Evolutionary conservation across 2,113 vertebrate species (phyloP).

Genomic region (Ptilorrhoa leucosticta): DNA sequence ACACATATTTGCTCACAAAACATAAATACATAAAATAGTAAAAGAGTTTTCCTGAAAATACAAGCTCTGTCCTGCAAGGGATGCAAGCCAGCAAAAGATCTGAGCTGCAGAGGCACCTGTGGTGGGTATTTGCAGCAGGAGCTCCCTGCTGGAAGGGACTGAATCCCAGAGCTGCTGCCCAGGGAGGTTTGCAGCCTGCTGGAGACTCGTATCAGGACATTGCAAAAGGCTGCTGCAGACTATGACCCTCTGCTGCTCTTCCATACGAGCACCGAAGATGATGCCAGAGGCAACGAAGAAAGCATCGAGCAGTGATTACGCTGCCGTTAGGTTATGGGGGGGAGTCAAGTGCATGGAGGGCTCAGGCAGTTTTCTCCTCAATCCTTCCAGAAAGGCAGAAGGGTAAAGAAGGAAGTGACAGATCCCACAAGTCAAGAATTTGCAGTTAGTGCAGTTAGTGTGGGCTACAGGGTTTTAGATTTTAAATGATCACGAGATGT

Average conservation of each 20-base stretch:
- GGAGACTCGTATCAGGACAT: not conserved
- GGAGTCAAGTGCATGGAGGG: not conserved
- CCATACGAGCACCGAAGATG: fast-evolving
- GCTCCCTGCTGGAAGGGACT: fast-evolving
- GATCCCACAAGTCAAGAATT: not conserved
- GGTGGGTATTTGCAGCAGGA: not conserved
- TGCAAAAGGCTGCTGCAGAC: not conserved
- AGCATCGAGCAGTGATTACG: not conserved
- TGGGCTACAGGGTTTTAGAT: fast-evolving
- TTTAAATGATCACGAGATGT: fast-evolving
- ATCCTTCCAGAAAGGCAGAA: not conserved
- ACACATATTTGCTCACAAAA: not conserved
- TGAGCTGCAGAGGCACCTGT: fast-evolving
- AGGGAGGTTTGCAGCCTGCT: not conserved
- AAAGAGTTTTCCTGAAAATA: not conserved
- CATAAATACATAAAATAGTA: not conserved
- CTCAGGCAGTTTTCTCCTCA: not conserved
- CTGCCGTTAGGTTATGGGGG: not conserved
- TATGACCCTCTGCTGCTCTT: not conserved
- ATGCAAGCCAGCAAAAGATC: not conserved
- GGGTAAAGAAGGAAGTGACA: not conserved
- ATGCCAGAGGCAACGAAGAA: not conserved
- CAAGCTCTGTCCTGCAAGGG: not conserved
- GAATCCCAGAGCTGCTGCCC: not conserved
- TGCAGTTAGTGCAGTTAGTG: too few relatives aligned